phyloP scores from a whole-genome alignment of 2,888 invertebrate species.

The Scotopteryx bipunctaria region DNA sequence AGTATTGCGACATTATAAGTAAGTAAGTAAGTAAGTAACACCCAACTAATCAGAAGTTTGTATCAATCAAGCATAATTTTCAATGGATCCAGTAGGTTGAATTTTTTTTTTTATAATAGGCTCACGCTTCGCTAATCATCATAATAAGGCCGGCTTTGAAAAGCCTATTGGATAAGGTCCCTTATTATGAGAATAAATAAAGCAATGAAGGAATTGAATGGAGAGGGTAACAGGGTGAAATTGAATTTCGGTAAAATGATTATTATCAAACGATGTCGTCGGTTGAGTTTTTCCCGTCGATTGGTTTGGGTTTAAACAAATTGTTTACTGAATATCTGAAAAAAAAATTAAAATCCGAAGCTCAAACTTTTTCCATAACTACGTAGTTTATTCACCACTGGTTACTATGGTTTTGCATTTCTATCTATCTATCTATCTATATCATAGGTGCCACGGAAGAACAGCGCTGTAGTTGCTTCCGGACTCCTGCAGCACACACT shows the following conservation, averaged over 20 bases:
- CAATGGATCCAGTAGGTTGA: not conserved
- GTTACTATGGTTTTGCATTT: no score
- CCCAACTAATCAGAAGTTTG: not conserved
- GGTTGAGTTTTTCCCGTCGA: constrained; percentile 43
- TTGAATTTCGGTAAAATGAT: constrained; percentile 47
- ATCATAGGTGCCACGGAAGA: no score
- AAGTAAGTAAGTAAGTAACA: no score
- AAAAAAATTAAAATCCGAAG: not conserved
- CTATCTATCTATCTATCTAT: no score
- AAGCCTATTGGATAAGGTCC: constrained; percentile 29
- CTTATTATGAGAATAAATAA: constrained; percentile 37
- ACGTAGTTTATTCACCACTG: no score
- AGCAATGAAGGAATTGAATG: constrained; percentile 37
- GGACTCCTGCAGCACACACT: no score
- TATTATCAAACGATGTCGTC: constrained; percentile 40
- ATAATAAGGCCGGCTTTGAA: constrained; percentile 30
- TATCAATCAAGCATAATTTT: not conserved
- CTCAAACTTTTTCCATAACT: no score
- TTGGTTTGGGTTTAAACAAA: constrained; percentile 47
- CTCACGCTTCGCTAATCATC: constrained; percentile 31
- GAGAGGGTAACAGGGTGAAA: constrained; percentile 37
- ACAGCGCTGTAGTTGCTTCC: no score
- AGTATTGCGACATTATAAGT: no score
- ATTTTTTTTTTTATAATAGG: constrained; percentile 25
- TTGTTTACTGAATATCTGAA: constrained; percentile 35